Evolutionary conservation across 1,140 invertebrate species (phyloP), one percentile per base, ranked within the genome.

Genomic region (Psilanteris sp.): DNA sequence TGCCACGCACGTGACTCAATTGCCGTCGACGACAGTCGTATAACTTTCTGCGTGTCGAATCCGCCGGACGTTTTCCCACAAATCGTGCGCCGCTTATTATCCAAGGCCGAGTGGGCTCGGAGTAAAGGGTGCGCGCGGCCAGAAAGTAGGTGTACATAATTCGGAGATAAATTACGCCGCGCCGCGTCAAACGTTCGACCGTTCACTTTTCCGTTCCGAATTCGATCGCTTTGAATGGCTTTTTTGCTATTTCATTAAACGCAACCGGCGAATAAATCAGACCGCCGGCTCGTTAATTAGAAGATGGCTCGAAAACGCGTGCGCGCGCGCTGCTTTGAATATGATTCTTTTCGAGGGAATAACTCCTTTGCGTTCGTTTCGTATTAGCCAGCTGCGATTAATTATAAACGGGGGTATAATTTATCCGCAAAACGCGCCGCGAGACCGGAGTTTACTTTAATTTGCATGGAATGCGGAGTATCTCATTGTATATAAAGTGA

Each of bases 1-100:
- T 64, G 24, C 29, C 59, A 55, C 52, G 59, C 70, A 57, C 70
- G 70, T 73, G 70, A 73, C 70, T 52, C 34, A 41, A 36, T 73
- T 29, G 48, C 32, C 32, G 41, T 50, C 59, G 52, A 59, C 32
- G 37, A n/a, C 11, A 44, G 41, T 44, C 66, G 46, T 34, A 52
- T 50, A 46, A 71, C 44, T 70, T 59, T 52, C 26, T 6, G 54
- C 54, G 54, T 50, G 31, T 29, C 54, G 7, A 70, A 70, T 70
- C 66, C 43, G 37, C 16, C 15, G 39, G 52, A 59, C 43, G 44
- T 62, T 71, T 70, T 61, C 46, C 14, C 55, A 61, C 55, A 57
- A 55, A 68, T 57, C 64, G 37, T 34, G 16, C 5, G 14, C 39
- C 31, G 29, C 31, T 14, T 55, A 67, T 55, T 67, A 67, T 55